Conservation (phyloP, 35 echinoderm and acorn worm species). For the Ptychodera flava region DNA sequence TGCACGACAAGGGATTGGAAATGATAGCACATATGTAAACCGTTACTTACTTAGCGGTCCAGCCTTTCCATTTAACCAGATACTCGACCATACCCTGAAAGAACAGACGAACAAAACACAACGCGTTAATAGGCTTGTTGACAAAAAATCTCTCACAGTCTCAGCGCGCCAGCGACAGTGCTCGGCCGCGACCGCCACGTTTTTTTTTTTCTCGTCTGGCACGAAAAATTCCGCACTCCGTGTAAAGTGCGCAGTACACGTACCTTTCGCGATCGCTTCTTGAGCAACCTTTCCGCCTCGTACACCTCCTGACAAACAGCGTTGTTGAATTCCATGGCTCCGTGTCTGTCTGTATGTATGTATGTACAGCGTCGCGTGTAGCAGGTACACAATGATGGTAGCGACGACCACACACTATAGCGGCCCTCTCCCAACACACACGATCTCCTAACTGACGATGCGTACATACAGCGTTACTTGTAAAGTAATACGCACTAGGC, state of each 20-base stretch:
- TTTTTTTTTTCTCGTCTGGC: no score
- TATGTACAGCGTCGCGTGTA: no score
- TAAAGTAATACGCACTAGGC: neutral
- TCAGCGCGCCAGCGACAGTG: no score
- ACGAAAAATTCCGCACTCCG: no score
- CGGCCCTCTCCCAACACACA: neutral
- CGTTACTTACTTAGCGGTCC: constrained; percentile 66
- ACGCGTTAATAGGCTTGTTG: neutral
- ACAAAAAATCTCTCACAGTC: no score
- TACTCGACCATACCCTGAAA: constrained; percentile 73
- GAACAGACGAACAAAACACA: neutral
- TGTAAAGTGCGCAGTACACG: no score
- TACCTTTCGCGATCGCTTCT: neutral
- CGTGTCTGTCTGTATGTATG: no score
- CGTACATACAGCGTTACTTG: neutral
- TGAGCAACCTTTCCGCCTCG: neutral
- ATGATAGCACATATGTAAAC: neutral
- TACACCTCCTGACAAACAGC: neutral
- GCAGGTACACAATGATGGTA: no score
- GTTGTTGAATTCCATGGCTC: neutral
- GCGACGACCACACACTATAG: neutral
- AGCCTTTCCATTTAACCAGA: constrained; percentile 88
- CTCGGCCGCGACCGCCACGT: no score
- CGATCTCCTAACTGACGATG: neutral
- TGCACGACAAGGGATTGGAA: no score